Base-by-base conservation (phyloP, 2,888 invertebrate genomes). In the Lottia scabra region DNA sequence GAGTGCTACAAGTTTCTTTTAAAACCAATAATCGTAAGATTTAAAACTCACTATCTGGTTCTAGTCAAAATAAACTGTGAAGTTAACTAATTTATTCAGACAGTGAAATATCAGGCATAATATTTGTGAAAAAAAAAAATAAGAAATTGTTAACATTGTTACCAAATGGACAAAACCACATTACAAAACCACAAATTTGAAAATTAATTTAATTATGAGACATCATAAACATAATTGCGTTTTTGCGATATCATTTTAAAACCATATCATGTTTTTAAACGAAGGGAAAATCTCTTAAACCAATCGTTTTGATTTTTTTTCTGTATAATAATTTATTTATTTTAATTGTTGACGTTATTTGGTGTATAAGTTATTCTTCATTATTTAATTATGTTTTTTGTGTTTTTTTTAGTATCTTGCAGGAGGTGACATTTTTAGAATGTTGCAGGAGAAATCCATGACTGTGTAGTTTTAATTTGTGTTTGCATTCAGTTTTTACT, bases 1-100 rank as follows among this genome's bases (percentile, higher is more conserved):
- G 98, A 86, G 96, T 97, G 85, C 93, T 98, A 89, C 98, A 98
- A 92, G 97, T 98, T 91, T 97, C 96, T 92, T 97, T 97, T 93
- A 97, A 97, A 93, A 96, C 91, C 78, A 90, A 90, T 84, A 91
- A 91, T 78, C 87, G 87, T 80, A 90, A 90, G 81, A 30, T 93
- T 94, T 95, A 0, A 80, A 67, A 75, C 65, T 63, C 56, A 30
- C n/a, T 30, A 26, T 56, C 43, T 56, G 23, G 13, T 56, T 23
- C 56, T 23, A 3, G 23, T 23, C 23, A 56, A 19, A 56, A 23
- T 56, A 56, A 56, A 23, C 56, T 56, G 23, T 56, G 19, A 23
- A 56, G n/a, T n/a, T n/a, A 23, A 8, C 10, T 56, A 56, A 23
- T 23, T 23, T 19, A 23, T 56, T 56, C 23, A 56, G 23, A 23